Conservation (phyloP, 2,888 invertebrate species). For the Polyommatus icarus region DNA sequence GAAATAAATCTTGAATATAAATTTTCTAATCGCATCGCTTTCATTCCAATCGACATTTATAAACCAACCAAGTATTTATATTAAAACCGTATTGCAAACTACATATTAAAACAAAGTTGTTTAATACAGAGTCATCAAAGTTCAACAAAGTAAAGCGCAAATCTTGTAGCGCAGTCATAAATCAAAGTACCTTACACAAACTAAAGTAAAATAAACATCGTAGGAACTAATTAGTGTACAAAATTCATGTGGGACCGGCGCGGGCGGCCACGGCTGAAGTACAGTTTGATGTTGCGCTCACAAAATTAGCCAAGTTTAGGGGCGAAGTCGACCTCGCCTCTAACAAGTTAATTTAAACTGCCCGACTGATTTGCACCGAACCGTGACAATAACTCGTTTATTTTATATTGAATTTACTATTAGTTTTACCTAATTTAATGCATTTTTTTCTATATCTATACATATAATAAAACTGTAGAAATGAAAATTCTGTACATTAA, state of each 20-base stretch:
- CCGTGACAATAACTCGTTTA: conserved; percentile 77
- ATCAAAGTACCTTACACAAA: conserved; percentile 69
- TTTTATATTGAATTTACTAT: conserved; percentile 59
- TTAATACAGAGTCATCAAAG: conserved; percentile 16
- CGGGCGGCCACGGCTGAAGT: conserved; percentile 69
- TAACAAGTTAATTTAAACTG: conserved; percentile 79
- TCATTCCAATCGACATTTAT: background rate
- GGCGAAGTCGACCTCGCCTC: conserved; percentile 69
- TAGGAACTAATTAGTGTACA: conserved; percentile 76
- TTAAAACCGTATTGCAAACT: background rate
- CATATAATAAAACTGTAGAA: too few relatives aligned
- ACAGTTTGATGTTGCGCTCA: conserved; percentile 78
- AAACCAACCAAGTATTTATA: background rate
- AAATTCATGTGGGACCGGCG: conserved; percentile 77
- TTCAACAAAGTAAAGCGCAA: conserved; percentile 33
- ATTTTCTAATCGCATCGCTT: too few relatives aligned
- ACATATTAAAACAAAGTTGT: background rate
- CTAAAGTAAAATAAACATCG: conserved; percentile 75
- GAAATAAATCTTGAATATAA: background rate
- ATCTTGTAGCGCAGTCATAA: conserved; percentile 54
- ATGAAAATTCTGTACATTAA: too few relatives aligned
- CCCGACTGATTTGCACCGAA: conserved; percentile 72
- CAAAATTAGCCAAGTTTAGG: conserved; percentile 79
- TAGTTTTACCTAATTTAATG: background rate
- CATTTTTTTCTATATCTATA: background rate